Evolutionary conservation across 2,888 invertebrate genomes (phyloP).

Genomic region (Volucella inanis): DNA sequence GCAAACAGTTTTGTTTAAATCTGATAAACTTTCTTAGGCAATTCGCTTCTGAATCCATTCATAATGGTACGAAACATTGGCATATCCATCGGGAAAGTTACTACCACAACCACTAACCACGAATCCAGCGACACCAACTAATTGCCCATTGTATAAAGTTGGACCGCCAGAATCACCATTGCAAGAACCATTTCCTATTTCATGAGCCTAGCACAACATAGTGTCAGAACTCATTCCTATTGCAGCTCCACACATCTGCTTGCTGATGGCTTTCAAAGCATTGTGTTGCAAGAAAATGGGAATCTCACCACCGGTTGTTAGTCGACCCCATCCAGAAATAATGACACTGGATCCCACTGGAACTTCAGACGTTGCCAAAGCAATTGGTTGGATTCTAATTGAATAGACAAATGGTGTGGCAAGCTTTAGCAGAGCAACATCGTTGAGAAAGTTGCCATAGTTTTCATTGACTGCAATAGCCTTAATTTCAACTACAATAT

Average conservation of each 20-base stretch:
- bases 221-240: constrained; percentile 76
- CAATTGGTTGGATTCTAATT: constrained; percentile 77
- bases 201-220: constrained; percentile 79
- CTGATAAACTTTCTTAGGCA: not conserved
- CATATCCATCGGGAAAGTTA: constrained; percentile 80
- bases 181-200: constrained; percentile 78
- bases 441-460: constrained; percentile 77
- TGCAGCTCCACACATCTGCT: constrained; percentile 74
- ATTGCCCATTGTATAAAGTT: constrained; percentile 78
- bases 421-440: constrained; percentile 80
- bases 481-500: constrained; percentile 78
- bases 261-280: constrained; percentile 76
- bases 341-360: constrained; percentile 76
- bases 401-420: constrained; percentile 76
- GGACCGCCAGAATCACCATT: constrained; percentile 81
- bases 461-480: constrained; percentile 78
- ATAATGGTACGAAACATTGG: constrained; percentile 76
- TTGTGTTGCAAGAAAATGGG: constrained; percentile 78
- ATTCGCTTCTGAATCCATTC: constrained; percentile 78
- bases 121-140: constrained; percentile 81
- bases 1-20: not conserved
- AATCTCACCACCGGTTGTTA: constrained; percentile 66
- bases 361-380: constrained; percentile 76
- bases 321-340: constrained; percentile 80
- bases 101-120: constrained; percentile 78